Evolutionary conservation across 2,797 vertebrate species (phyloP), one percentile per base, ranked within the genome.

Genomic region (Mallotus villosus): DNA sequence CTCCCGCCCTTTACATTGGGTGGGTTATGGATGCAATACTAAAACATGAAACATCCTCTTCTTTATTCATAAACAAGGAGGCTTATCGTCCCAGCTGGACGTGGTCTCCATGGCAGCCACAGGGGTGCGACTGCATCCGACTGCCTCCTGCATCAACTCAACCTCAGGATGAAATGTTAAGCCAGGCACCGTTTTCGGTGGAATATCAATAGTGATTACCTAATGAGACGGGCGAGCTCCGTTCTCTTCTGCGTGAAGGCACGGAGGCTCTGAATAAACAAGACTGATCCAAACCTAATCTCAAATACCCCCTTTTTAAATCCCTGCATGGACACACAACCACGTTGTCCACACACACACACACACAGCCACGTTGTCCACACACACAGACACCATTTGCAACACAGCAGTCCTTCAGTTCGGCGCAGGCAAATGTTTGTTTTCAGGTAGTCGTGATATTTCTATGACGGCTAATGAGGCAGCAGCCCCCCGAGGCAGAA

Each of bases 391-490:
- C 19, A 27, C n/a, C 16, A 29, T n/a, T 53, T 4, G 27, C 41
- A n/a, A 55, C 25, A 19, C 25, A 27, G 49, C 24, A 4, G 51
- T 21, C 67, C 51, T 2, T 59, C 29, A 58, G 67, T 68, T 29
- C 53, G 21, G 29, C 21, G n/a, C n/a, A 27, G 9, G 41, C 49
- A 59, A 75, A 75, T 4, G 1, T 63, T 16, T 57, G 17, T 51
- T 68, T 63, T 69, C 49, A 27, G 64, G 59, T 61, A 64, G 51
- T 68, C 69, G 9, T 62, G 71, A 72, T 68, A 79, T 74, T 76
- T 74, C 74, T 73, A 71, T 17, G 78, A 82, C 78, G 76, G 8
- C 51, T 70, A 51, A 63, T 66, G 72, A 74, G 76, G 79, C 16
- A 21, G 8, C 41, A 22, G 34, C 66, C 63, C 22, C 68, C 62